Evolutionary conservation across 2,113 vertebrate species (phyloP), one percentile per base, ranked within the genome.

Genomic region (Coptodon bakossiorum): DNA sequence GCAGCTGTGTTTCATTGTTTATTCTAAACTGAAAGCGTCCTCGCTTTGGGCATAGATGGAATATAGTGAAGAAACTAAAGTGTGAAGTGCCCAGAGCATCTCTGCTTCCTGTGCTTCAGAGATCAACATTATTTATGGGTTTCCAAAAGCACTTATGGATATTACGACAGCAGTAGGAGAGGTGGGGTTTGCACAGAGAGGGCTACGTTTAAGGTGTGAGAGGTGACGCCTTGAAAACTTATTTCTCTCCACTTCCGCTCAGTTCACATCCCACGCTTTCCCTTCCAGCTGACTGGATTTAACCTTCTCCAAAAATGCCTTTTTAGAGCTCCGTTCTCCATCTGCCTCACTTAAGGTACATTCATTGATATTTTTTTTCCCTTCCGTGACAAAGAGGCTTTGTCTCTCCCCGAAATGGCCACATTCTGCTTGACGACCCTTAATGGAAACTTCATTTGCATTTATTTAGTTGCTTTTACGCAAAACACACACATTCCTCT

Each of bases 11-110:
- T 88, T 92, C 66, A 54, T 85, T 89, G 84, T 80, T 78, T 80
- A 84, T 85, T 89, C 85, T 79, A 81, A 82, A 66, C 71, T 34
- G 36, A 84, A 53, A 48, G 86, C 22, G 29, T 12, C 85, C 53
- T 89, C 3, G 66, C 76, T 50, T 82, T 76, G 83, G 82, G 88
- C 89, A 19, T 85, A 88, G 87, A 91, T 88, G 86, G 87, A 86
- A 66, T 10, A 13, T 53, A 29, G 24, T 2, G 81, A 48, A 86
- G 87, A 84, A 83, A 82, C 54, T 78, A 79, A 89, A 87, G 93
- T 93, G 84, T 53, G 27, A 93, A 94, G 90, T 84, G 79, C 86
- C 91, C 57, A 9, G 81, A 91, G 86, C 90, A 85, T 83, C 83
- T 89, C 87, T 52, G 56, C 68, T 87, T 56, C 22, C 93, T 56